phyloP scores from a whole-genome alignment of 2,113 vertebrate genomes.

The Aleadryas rufinucha region DNA sequence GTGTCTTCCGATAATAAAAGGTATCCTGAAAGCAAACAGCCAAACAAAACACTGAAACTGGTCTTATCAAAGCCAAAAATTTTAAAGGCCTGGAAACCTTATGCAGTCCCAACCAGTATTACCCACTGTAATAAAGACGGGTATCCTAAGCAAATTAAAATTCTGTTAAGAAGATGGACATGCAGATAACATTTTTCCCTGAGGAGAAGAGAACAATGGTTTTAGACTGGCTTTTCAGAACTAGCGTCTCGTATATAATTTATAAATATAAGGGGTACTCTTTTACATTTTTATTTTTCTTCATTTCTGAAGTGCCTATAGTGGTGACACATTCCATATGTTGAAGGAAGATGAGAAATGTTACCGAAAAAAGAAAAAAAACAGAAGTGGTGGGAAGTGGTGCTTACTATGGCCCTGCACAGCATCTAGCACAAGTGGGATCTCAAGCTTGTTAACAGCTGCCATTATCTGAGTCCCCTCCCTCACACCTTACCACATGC shows the following conservation, averaged over 20 bases:
- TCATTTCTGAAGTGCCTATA: background rate
- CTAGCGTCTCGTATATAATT: background rate
- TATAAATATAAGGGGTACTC: background rate
- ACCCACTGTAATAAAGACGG: background rate
- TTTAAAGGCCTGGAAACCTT: background rate
- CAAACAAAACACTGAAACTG: accelerated
- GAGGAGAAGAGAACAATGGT: background rate
- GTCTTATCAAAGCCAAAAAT: background rate
- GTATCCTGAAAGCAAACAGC: background rate
- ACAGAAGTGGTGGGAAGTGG: background rate
- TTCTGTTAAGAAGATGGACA: background rate
- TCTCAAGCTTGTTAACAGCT: background rate
- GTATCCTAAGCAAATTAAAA: background rate
- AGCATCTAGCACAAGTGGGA: background rate
- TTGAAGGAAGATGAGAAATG: background rate
- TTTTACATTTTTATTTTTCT: background rate
- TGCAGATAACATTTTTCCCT: background rate
- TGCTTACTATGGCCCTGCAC: background rate
- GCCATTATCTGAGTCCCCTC: background rate
- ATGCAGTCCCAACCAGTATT: background rate
- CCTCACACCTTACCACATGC: background rate
- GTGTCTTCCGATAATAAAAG: background rate
- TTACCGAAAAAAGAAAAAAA: background rate
- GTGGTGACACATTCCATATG: background rate
- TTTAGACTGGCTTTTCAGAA: background rate